Evolutionary conservation across 2,113 vertebrate genomes (phyloP), one percentile per base, ranked within the genome.

Genomic region (Lates calcarifer): DNA sequence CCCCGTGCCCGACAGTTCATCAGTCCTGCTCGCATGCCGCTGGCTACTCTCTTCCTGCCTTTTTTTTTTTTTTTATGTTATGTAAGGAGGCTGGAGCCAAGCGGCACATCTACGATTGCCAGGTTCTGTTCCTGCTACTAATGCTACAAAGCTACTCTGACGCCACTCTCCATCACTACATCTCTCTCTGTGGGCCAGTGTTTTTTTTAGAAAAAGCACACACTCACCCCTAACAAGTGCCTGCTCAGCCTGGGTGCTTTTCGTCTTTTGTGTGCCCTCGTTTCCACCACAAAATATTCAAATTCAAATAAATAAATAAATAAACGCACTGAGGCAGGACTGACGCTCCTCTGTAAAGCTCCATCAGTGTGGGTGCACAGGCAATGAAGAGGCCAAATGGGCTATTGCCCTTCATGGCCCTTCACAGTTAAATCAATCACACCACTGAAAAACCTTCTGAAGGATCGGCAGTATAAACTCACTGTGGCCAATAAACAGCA

Each of bases 91-190:
- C 77, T 55, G 63, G 24, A 79, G 84, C 47, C 43, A 77, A 84
- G 77, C 56, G 49, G 84, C 70, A 51, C 79, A 82, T 85, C 77
- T 41, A 70, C 82, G 28, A 74, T 82, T 82, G 79, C 87, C 86
- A 80, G 68, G 67, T 80, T 76, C 22, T 55, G 64, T 84, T 83
- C 62, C 65, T 51, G 77, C 69, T 74, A 31, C 65, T 68, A 81
- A 89, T 86, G 85, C 81, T 77, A 68, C 83, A 86, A 90, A 72
- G 74, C 74, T 67, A 69, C 68, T 63, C 70, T 85, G 84, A 86
- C 28, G 41, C 72, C 45, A 55, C 33, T 63, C 81, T 75, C 57
- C 62, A 80, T 68, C n/a, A 3, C 75, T 53, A 15, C 79, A 29
- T 72, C 28, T 47, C 39, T 53, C 57, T 74, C 41, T 31, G 15